Percentiles rank a stretch among this genome's conserved stretches.
These are phyloP conservation scores for Tetramorium parvispinum DNA, from an alignment of 1,140 invertebrate genomes.

Conservation along the genomic window DNA sequence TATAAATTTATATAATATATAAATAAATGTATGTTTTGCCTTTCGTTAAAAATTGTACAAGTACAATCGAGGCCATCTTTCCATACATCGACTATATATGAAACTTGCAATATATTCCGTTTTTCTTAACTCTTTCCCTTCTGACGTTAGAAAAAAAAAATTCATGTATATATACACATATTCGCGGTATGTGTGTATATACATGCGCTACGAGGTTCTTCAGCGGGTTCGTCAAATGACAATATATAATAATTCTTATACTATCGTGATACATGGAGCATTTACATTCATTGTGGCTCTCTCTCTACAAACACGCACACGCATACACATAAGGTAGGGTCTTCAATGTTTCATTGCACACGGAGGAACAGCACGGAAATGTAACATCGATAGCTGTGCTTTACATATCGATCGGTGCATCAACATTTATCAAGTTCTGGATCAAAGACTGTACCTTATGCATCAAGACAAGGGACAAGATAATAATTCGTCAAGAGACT, in stretches of 20 bases:
- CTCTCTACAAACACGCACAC: neutral
- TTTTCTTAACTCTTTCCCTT: slow-evolving; percentile 73
- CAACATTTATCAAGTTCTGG: slow-evolving; percentile 13
- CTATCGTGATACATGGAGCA: slow-evolving; percentile 39
- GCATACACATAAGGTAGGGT: slow-evolving; percentile 54
- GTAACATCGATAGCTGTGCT: slow-evolving; percentile 12
- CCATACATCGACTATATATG: neutral
- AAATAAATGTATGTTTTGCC: slow-evolving; percentile 39
- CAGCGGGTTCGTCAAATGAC: slow-evolving; percentile 34
- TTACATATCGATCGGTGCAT: neutral
- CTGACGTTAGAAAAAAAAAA: slow-evolving; percentile 30
- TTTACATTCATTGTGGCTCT: slow-evolving; percentile 21
- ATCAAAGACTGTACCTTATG: slow-evolving; percentile 65
- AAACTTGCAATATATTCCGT: slow-evolving; percentile 19
- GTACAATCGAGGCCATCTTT: slow-evolving; percentile 1
- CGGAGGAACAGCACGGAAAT: neutral
- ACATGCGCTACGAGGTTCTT: slow-evolving; percentile 39
- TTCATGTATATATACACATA: neutral
- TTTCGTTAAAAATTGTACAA: slow-evolving; percentile 15
- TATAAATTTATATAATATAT: slow-evolving; percentile 21
- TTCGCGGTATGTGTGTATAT: neutral
- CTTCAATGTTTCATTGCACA: slow-evolving; percentile 10
- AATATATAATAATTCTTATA: slow-evolving; percentile 50
- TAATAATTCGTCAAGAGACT: slow-evolving; percentile 45
- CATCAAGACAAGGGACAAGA: slow-evolving; percentile 50